phyloP scores from a whole-genome alignment of 2,113 vertebrate species.

The Nesoenas mayeri region DNA sequence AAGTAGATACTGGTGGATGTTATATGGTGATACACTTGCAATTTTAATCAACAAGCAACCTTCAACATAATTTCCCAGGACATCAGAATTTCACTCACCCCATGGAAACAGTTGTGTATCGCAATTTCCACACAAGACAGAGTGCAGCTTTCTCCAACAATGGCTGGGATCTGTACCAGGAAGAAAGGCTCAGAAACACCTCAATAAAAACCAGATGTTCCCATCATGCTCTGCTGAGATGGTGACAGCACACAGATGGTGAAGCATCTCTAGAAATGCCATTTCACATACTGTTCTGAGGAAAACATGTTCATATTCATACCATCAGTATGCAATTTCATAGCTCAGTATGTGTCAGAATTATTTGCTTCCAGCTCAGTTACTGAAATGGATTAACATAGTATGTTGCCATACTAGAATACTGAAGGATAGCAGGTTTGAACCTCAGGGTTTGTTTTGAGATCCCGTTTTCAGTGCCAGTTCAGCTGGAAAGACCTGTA shows the following conservation, averaged over 20 bases:
- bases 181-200: constrained; percentile 8
- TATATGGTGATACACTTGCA: background rate
- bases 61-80: background rate
- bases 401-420: background rate
- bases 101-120: constrained; percentile 76
- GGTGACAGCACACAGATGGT: background rate
- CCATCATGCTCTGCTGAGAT: background rate
- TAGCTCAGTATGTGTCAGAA: background rate
- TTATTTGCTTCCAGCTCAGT: background rate
- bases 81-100: constrained; percentile 67
- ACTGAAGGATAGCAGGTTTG: background rate
- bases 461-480: background rate
- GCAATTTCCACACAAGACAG: constrained; percentile 77
- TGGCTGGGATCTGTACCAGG: constrained; percentile 76
- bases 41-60: background rate
- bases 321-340: background rate
- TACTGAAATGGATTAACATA: background rate
- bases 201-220: background rate
- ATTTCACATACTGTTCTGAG: background rate
- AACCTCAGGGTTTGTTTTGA: background rate
- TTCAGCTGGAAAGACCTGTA: background rate
- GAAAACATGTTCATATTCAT: background rate
- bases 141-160: constrained; percentile 76
- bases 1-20: background rate
- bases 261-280: background rate